phyloP scores from a whole-genome alignment of 2,888 invertebrate species.

The Leptopterna dolabrata region DNA sequence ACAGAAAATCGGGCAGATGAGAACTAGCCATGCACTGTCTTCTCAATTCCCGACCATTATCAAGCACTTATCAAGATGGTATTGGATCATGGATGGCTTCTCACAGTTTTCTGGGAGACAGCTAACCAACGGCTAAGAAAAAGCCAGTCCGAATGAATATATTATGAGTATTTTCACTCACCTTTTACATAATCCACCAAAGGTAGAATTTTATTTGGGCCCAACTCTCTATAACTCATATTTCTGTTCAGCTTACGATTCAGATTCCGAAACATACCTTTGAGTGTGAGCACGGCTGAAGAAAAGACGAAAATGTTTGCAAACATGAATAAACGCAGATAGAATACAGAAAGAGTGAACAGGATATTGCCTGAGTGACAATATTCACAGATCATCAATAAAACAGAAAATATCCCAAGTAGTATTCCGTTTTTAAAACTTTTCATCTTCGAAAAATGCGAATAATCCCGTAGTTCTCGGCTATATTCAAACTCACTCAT shows the following conservation, averaged over 20 bases:
- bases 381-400: not conserved
- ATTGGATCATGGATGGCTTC: too few species aligned
- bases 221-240: not conserved
- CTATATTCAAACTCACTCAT: not conserved
- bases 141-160: too few species aligned
- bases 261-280: not conserved
- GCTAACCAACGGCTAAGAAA: too few species aligned
- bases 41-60: too few species aligned
- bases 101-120: too few species aligned
- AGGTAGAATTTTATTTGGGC: not conserved
- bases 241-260: not conserved
- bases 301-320: not conserved
- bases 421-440: not conserved
- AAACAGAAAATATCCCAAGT: not conserved
- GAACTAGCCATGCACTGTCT: too few species aligned
- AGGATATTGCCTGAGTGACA: not conserved
- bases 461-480: not conserved
- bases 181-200: constrained; percentile 3
- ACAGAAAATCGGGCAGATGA: too few species aligned
- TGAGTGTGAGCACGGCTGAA: not conserved
- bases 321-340: not conserved
- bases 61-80: too few species aligned
- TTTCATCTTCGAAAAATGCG: not conserved
- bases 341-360: not conserved
- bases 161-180: not conserved